These are phyloP conservation scores for Protaetia brevitarsis DNA, from an alignment of 1,140 invertebrate genomes.

Conservation along the genomic window DNA sequence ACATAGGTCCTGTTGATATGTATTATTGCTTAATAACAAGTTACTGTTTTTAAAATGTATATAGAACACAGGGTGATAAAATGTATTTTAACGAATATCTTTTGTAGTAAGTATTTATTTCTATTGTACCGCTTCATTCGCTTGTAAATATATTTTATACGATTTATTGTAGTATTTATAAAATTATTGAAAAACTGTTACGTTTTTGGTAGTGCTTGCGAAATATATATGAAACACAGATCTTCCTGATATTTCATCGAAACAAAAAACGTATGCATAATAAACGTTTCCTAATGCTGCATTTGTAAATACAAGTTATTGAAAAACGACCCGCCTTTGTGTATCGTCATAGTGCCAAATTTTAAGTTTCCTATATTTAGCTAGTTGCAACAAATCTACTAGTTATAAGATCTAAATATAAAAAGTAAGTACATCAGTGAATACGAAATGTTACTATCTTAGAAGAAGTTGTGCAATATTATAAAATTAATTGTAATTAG, in stretches of 20 bases:
- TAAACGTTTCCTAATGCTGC: slow-evolving; percentile 23
- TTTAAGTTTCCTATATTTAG: too few species aligned
- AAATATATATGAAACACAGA: slow-evolving; percentile 1
- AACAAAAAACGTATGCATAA: slow-evolving; percentile 23
- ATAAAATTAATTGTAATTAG: too few species aligned
- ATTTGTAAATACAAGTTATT: slow-evolving; percentile 22
- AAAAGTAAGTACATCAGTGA: too few species aligned
- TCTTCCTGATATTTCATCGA: slow-evolving; percentile 7
- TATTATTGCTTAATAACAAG: slow-evolving; percentile 26
- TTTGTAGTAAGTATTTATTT: slow-evolving; percentile 28
- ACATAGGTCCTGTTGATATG: neutral
- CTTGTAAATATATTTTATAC: slow-evolving; percentile 30
- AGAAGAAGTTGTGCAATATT: too few species aligned
- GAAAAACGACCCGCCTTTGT: too few species aligned
- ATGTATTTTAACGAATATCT: slow-evolving; percentile 28
- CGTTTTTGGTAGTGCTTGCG: slow-evolving; percentile 20
- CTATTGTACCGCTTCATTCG: slow-evolving; percentile 23
- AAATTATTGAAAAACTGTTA: too few species aligned
- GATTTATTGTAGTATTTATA: slow-evolving; percentile 25
- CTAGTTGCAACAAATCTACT: too few species aligned
- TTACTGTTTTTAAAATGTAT: slow-evolving; percentile 37
- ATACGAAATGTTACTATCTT: too few species aligned
- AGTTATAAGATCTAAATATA: too few species aligned
- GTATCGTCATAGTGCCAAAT: too few species aligned
- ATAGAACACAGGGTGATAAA: slow-evolving; percentile 47